Conservation (phyloP, 30 jellyfish, hydroid and myxozoan species). For the Haliclystus octoradiatus region DNA sequence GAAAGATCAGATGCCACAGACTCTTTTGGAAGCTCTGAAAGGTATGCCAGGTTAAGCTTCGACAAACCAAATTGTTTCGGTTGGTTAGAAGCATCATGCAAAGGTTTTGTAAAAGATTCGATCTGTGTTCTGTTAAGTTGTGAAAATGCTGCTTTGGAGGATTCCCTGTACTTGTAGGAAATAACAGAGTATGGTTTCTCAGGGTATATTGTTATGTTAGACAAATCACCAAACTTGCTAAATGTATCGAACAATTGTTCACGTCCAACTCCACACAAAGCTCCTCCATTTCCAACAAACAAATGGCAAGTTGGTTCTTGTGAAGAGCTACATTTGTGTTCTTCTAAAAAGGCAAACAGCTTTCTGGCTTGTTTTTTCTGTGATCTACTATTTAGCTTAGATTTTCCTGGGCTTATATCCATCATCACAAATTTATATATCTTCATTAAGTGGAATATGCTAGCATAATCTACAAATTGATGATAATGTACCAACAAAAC, state of each 20-base stretch:
- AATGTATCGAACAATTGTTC: slow-evolving; percentile 26
- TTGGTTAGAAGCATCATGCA: too few relatives aligned
- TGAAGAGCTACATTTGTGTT: slow-evolving; percentile 23
- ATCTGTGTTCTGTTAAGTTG: too few relatives aligned
- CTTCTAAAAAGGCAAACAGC: slow-evolving; percentile 23
- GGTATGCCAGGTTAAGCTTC: too few relatives aligned
- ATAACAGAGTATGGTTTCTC: slow-evolving; percentile 55
- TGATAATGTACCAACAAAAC: too few relatives aligned
- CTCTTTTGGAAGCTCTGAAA: slow-evolving; percentile 20
- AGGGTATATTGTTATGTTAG: slow-evolving; percentile 52
- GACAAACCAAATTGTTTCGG: too few relatives aligned
- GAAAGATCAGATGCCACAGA: neutral
- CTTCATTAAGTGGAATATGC: neutral
- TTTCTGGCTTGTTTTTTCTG: slow-evolving; percentile 60
- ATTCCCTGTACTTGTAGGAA: slow-evolving; percentile 24
- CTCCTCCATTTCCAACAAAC: slow-evolving; percentile 85
- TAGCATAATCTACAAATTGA: neutral
- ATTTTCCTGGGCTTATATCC: slow-evolving; percentile 3
- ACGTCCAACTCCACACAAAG: slow-evolving; percentile 66
- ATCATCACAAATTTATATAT: neutral
- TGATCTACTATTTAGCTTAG: slow-evolving; percentile 48
- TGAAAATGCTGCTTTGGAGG: too few relatives aligned
- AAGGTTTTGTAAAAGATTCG: too few relatives aligned
- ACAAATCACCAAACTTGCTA: slow-evolving; percentile 42
- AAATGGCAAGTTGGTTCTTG: slow-evolving; percentile 65